phyloP scores from a whole-genome alignment of 2,888 invertebrate genomes.

The Epiperipatus broadwayi region DNA sequence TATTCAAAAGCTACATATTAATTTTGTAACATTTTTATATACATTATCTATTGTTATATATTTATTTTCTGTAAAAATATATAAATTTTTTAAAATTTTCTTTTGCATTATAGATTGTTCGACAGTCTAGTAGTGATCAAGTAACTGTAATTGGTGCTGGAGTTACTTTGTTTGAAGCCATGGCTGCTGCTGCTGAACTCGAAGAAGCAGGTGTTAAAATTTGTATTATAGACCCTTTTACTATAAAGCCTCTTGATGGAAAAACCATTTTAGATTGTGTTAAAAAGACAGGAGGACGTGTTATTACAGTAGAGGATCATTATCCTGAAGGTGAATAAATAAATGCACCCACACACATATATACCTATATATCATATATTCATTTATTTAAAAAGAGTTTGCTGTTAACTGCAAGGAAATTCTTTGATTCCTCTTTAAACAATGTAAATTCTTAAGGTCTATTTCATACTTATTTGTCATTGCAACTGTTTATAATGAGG shows the following conservation, averaged over 20 bases:
- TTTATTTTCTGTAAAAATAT: too few species aligned
- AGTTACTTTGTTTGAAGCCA: conserved; percentile 73
- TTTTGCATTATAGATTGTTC: not conserved
- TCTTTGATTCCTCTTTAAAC: too few species aligned
- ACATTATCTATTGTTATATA: too few species aligned
- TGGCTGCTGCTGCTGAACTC: conserved; percentile 59
- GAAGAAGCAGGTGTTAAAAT: conserved; percentile 46
- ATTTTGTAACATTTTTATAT: too few species aligned
- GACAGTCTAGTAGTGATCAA: conserved; percentile 38
- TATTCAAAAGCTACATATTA: too few species aligned
- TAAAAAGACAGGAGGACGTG: conserved; percentile 50
- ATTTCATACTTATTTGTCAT: too few species aligned
- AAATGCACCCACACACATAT: not conserved
- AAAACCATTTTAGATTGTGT: conserved; percentile 55
- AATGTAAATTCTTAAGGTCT: too few species aligned
- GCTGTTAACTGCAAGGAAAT: too few species aligned
- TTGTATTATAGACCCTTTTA: conserved; percentile 83
- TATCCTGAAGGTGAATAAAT: conserved; percentile 53
- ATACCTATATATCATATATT: too few species aligned
- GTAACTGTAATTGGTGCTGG: conserved; percentile 79
- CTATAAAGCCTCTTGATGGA: conserved; percentile 80
- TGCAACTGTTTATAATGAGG: too few species aligned
- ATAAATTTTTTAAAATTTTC: conserved; percentile 28
- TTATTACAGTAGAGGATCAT: conserved; percentile 91
- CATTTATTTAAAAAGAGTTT: too few species aligned